Base-by-base conservation (phyloP, 2,888 invertebrate species). In the Acronicta leporina region DNA sequence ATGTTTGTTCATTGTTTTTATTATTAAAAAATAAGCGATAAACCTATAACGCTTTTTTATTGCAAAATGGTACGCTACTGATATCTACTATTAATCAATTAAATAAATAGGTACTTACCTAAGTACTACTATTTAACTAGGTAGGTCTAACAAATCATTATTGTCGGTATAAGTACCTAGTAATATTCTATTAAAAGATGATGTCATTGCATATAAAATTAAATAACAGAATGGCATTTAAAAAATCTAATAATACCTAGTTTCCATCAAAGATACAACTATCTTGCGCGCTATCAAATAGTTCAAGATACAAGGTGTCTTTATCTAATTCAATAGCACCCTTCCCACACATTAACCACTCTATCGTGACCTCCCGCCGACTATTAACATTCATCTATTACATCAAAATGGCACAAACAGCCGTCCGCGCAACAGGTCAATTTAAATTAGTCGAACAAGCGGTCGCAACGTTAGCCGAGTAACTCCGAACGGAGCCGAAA, bases 261-360 rank as follows among this genome's bases (percentile, higher is more conserved):
- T 75, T 67, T 63, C 67, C 71, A 76, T 76, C 80, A 82, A 81
- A 79, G 80, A 77, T 82, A 77, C 64, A 65, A 73, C 63, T 76
- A 79, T 76, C 76, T 72, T 72, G 74, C 84, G 74, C 80, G 77
- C 82, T 83, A 86, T 86, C 84, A 80, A 80, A 82, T 85, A 84
- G 85, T 87, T 87, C 87, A 89, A 77, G 85, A 83, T 82, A 85
- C 88, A 88, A 89, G 88, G 87, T 86, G 87, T 81, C 82, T 83
- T 88, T 89, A 88, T 90, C 91, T 88, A 79, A 82, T 83, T 85
- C 85, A 89, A 86, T 87, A 85, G 84, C 86, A 85, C 87, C 86
- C 86, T 82, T 83, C 79, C 75, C 80, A 75, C 73, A 75, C 62
- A 35, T 15, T 45, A 66, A 71, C 91, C 87, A 86, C 47, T 54